Evolutionary conservation across 1,140 invertebrate genomes (phyloP), one percentile per base, ranked within the genome.

Genomic region (Pseudomyrmex gracilis): DNA sequence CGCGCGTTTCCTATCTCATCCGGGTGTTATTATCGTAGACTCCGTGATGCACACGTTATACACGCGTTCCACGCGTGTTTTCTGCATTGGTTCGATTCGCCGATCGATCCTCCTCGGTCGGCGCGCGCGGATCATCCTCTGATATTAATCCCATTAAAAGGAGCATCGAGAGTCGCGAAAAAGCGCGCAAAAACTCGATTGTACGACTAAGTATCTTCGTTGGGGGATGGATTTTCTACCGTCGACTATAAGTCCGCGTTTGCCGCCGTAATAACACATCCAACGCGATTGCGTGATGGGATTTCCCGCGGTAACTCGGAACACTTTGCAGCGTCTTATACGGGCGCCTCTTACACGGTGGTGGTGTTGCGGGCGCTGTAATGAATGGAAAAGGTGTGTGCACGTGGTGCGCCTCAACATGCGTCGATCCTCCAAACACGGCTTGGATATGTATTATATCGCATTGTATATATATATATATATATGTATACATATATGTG

Each of bases 401-500:
- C 90, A 95, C 95, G 90, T 96, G 49, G 51, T 57, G 53, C 66
- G 7, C 34, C 34, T 34, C 34, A 12, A 13, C 49, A 70, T 15
- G 57, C 95, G 90, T 95, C 95, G 61, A 96, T 95, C 92, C 95
- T 43, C 95, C 84, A 77, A 61, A 94, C 64, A 22, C 94, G 87
- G 95, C 34, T 34, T 34, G 34, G 95, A 85, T 85, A 57, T 66
- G n/a, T 71, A 80, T 80, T 71, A 70, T 80, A 80, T 78, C 76
- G 76, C 43, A 58, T 78, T 70, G 70, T 34, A 22, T 47, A 55
- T 58, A 78, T 20, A 67, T 8, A 67, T 17, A n/a, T 64, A 66
- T 53, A 51, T 66, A 13, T 15, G 51, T 51, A 67, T 5, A n/a
- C 58, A 66, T 53, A 51, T 66, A 13, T 15, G 51, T 51, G 60